Conservation (phyloP, 37 sponge, comb jelly and placozoan species). For the Ephydatia muelleri region DNA sequence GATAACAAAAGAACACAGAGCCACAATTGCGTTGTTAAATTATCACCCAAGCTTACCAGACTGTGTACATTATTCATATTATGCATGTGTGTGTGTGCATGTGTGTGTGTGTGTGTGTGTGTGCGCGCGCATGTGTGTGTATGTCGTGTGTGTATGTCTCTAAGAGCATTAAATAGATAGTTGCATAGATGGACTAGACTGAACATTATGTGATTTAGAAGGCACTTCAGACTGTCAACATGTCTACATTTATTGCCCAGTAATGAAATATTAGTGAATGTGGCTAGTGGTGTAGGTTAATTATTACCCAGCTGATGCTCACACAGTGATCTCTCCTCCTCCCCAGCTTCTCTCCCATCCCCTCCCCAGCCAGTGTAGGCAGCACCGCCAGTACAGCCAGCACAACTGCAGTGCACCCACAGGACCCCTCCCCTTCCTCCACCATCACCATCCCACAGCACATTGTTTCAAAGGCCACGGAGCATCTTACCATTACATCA, state of each 20-base stretch:
- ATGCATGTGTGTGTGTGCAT: too few species aligned
- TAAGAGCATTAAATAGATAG: too few species aligned
- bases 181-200: too few species aligned
- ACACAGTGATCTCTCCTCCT: neutral
- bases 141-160: neutral
- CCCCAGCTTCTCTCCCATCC: slow-evolving; percentile 52
- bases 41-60: too few species aligned
- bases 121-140: neutral
- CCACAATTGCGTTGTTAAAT: too few species aligned
- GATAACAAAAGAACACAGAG: too few species aligned
- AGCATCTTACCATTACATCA: slow-evolving; percentile 46
- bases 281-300: neutral
- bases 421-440: slow-evolving; percentile 39
- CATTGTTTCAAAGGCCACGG: slow-evolving; percentile 42
- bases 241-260: neutral
- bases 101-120: neutral
- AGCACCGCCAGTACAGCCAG: slow-evolving; percentile 58
- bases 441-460: slow-evolving; percentile 37
- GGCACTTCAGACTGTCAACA: neutral
- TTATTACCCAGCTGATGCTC: neutral
- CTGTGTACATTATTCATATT: too few species aligned
- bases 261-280: neutral
- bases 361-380: slow-evolving; percentile 71
- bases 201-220: neutral
- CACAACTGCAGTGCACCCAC: neutral